Base-by-base conservation (phyloP, 1,140 invertebrate species). In the Ptiloglossa arizonensis region DNA sequence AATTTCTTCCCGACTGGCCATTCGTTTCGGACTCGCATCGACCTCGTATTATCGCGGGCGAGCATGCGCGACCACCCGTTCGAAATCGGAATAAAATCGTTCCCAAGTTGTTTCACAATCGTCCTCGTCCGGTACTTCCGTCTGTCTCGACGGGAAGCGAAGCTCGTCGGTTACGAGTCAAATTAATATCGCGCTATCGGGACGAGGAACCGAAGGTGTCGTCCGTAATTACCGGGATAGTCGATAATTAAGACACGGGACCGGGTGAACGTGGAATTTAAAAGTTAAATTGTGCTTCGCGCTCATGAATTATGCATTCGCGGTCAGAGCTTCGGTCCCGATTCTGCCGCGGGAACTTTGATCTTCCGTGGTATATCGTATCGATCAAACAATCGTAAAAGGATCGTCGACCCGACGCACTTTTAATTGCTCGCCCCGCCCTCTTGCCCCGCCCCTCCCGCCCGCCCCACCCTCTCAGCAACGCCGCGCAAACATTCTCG, bases 221-320 rank as follows among this genome's bases (percentile, higher is more conserved):
- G 74, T 19, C 46, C 48, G 62, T 86, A 86, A 88, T 88, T 87
- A 84, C 63, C 68, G 66, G 81, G 54, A 79, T 74, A 72, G 73
- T 44, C 63, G 76, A 86, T 87, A 87, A 88, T 87, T 87, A 87
- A 87, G 71, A 75, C 75, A 59, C 70, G 77, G 35, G 50, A 44
- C 29, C 32, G 27, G 24, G 64, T 46, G 63, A 60, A 38, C 72
- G 68, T 54, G 70, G 68, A 82, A 86, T 88, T 87, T 86, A 80
- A 82, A 88, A 88, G 86, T 88, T 87, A 86, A 88, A 88, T 88
- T 88, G 81, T 81, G 75, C 79, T 80, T 88, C 82, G 59, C 77
- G 59, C 77, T 83, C 75, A 81, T 84, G 81, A 88, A 88, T 87
- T 82, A 88, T 88, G 80, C 71, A 88, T 79, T 35, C 44, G 76